Evolutionary conservation across 35 echinoderm and acorn worm species (phyloP).

Genomic region (Hemicentrotus pulcherrimus): DNA sequence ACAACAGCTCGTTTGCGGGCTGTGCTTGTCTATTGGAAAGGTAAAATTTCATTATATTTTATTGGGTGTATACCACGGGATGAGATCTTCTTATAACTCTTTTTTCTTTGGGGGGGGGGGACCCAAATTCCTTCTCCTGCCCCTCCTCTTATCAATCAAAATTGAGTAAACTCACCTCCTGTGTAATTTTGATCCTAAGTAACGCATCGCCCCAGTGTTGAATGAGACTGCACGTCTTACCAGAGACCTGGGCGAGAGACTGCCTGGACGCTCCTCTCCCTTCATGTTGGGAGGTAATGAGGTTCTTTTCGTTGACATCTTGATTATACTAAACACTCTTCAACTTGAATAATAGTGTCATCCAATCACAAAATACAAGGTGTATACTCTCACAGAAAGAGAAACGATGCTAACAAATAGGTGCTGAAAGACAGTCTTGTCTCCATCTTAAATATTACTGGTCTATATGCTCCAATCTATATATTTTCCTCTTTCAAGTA

Average conservation of each 20-base stretch:
- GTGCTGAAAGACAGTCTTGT: not conserved
- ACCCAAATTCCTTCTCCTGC: no score
- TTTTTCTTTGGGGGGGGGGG: no score
- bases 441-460: not conserved
- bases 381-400: not conserved
- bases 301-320: slow-evolving; percentile 14
- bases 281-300: not conserved
- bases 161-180: slow-evolving; percentile 24
- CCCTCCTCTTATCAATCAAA: not conserved
- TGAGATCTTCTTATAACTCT: no score
- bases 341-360: not conserved
- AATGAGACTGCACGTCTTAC: slow-evolving; percentile 27
- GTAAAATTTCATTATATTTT: no score
- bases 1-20: no score
- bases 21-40: no score
- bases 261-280: not conserved
- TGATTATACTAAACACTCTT: not conserved
- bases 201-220: slow-evolving; percentile 26
- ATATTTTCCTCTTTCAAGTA: not conserved
- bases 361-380: not conserved
- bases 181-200: slow-evolving; percentile 23
- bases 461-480: not conserved
- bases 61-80: no score
- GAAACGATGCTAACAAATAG: not conserved
- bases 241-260: not conserved